These are phyloP conservation scores for Bombus confusus DNA, from an alignment of 1,140 invertebrate genomes.

Conservation along the genomic window DNA sequence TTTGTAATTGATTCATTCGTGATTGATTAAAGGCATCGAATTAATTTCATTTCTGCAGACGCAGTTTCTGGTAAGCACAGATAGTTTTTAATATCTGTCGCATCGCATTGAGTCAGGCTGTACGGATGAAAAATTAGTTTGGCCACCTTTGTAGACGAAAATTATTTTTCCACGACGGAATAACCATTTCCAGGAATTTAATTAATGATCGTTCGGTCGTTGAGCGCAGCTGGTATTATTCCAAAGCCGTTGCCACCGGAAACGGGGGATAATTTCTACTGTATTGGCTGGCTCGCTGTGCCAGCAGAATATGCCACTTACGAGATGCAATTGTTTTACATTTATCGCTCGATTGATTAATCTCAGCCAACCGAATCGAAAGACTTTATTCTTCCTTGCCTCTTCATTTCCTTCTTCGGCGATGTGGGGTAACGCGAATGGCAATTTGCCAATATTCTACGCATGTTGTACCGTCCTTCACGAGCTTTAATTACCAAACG, in stretches of 20 bases:
- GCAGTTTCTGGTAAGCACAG: too few species aligned
- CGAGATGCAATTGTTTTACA: slow-evolving; percentile 27
- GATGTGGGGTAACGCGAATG: too few species aligned
- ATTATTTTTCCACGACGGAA: slow-evolving; percentile 5
- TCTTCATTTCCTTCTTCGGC: not conserved
- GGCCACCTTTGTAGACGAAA: not conserved
- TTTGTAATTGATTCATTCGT: too few species aligned
- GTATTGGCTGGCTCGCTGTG: slow-evolving; percentile 11
- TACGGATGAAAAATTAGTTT: too few species aligned
- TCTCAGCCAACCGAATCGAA: not conserved
- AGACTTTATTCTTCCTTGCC: not conserved
- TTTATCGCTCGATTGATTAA: slow-evolving; percentile 28
- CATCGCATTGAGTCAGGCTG: too few species aligned
- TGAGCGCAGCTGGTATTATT: slow-evolving; percentile 18
- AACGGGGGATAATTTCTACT: slow-evolving; percentile 44
- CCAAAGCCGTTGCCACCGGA: slow-evolving; percentile 17
- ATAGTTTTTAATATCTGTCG: too few species aligned
- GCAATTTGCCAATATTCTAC: too few species aligned
- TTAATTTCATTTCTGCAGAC: too few species aligned
- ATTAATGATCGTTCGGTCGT: slow-evolving; percentile 31
- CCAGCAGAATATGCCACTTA: slow-evolving; percentile 37
- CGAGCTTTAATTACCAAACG: too few species aligned
- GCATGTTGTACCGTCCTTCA: too few species aligned
- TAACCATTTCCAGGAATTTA: slow-evolving; percentile 40
- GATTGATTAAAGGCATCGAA: too few species aligned